phyloP scores from a whole-genome alignment of 2,113 vertebrate genomes.

The Xyrauchen texanus region DNA sequence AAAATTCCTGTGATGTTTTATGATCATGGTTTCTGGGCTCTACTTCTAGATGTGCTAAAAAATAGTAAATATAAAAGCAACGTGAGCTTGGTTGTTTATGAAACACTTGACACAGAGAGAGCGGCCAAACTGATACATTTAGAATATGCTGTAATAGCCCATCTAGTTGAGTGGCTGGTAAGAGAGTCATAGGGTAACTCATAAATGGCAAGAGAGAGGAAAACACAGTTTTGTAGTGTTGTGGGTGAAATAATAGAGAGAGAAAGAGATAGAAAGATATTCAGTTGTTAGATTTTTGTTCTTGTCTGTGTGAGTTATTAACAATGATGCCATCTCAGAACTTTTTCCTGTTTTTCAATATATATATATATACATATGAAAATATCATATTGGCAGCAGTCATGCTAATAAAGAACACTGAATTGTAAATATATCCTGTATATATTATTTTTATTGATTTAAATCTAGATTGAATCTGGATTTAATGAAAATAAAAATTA shows the following conservation, averaged over 20 bases:
- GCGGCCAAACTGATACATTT: slow-evolving; percentile 33
- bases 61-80: not conserved
- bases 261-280: too few relatives aligned
- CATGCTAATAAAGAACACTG: too few relatives aligned
- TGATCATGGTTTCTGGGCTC: not conserved
- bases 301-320: too few relatives aligned
- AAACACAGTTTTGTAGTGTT: slow-evolving; percentile 18
- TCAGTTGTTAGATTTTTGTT: too few relatives aligned
- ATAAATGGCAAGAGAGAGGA: not conserved
- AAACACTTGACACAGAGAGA: slow-evolving; percentile 25
- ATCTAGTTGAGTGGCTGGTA: slow-evolving; percentile 40
- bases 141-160: slow-evolving; percentile 36
- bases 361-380: too few relatives aligned
- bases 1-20: slow-evolving; percentile 31
- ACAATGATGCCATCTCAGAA: too few relatives aligned
- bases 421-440: too few relatives aligned
- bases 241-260: too few relatives aligned
- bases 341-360: too few relatives aligned
- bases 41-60: not conserved
- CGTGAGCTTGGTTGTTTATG: slow-evolving; percentile 29
- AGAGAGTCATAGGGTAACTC: slow-evolving; percentile 3
- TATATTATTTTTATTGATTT: too few relatives aligned
- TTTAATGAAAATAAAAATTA: too few relatives aligned
- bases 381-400: too few relatives aligned
- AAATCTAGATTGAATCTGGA: not conserved